A percentile compares a stretch with the other conserved stretches of the same genome.
phyloP scores from a whole-genome alignment of 2,888 invertebrate genomes.

The Arctia plantaginis region DNA sequence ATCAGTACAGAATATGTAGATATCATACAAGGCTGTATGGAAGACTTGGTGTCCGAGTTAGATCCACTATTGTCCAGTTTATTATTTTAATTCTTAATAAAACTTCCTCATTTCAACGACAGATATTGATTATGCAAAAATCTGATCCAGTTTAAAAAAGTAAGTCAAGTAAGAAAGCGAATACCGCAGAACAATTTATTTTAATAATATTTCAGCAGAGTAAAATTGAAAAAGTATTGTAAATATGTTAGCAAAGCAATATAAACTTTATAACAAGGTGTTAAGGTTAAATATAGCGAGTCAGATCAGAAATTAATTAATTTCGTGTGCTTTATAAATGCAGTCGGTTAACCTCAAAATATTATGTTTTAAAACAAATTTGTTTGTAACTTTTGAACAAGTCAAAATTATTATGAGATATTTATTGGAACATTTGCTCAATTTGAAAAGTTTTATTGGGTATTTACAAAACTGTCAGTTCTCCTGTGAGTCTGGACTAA shows the following conservation, averaged over 20 bases:
- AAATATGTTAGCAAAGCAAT: conserved; percentile 19
- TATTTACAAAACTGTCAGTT: no score
- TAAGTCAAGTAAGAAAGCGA: conserved; percentile 21
- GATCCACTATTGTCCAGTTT: no score
- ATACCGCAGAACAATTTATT: conserved; percentile 51
- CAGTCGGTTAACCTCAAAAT: conserved; percentile 49
- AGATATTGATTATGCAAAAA: conserved; percentile 1
- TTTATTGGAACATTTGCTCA: neutral
- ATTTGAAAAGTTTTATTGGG: neutral
- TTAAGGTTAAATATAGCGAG: conserved; percentile 22
- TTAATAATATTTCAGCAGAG: conserved; percentile 48
- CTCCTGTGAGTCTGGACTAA: neutral
- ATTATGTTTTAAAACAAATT: conserved; percentile 42
- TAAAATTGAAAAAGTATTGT: conserved; percentile 29
- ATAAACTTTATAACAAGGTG: conserved; percentile 7
- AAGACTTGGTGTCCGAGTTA: no score
- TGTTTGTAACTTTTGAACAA: conserved; percentile 35
- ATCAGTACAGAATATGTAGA: no score
- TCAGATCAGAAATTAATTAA: conserved; percentile 42
- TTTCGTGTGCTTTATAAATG: conserved; percentile 44
- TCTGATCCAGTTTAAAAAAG: conserved; percentile 12
- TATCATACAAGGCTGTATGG: no score
- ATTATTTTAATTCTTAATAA: no score
- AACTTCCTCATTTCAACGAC: neutral
- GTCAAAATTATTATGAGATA: neutral